Base-by-base conservation (phyloP, 2,888 invertebrate species). In the Philereme vetulata region DNA sequence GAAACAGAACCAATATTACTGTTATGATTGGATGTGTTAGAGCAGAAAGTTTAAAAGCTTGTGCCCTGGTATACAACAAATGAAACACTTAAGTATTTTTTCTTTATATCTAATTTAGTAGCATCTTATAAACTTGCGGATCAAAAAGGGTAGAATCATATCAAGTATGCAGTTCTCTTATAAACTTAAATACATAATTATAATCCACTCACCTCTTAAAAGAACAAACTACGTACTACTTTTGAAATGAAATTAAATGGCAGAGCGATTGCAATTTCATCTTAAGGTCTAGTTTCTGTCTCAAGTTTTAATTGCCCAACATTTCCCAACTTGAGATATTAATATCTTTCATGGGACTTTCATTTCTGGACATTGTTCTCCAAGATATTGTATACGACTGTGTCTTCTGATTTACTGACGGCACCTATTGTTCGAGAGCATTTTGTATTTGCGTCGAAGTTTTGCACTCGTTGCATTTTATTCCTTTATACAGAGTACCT, bases 271-370 rank as follows among this genome's bases (percentile, higher is more conserved):
- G 82, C 76, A 79, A 84, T 77, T 83, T 82, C 71, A 72, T 67
- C 60, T 75, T 78, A 77, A 76, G 77, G 55, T 55, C 51, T 55
- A 62, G 62, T 81, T 84, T 79, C 79, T 72, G 74, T 76, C 75
- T 71, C 64, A 87, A 88, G 81, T 88, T 88, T 85, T 85, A 88
- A 88, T 88, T 88, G 85, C 81, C 84, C 79, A 80, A 81, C 78
- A 81, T 84, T 80, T 82, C 78, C 79, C 75, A 75, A 86, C 77
- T 83, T 85, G 79, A 75, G 81, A 87, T 84, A 88, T 87, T 87
- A 87, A 86, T 87, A 86, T 85, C 82, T 81, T 80, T 77, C 75
- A 71, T 73, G 73, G 71, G 74, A 77, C 76, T 79, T 80, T 78
- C 75, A 76, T 78, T 69, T 80, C 74, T 74, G 72, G 74, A 78